Conservation (phyloP, 2,113 vertebrate genomes). For the Acrocephalus arundinaceus region DNA sequence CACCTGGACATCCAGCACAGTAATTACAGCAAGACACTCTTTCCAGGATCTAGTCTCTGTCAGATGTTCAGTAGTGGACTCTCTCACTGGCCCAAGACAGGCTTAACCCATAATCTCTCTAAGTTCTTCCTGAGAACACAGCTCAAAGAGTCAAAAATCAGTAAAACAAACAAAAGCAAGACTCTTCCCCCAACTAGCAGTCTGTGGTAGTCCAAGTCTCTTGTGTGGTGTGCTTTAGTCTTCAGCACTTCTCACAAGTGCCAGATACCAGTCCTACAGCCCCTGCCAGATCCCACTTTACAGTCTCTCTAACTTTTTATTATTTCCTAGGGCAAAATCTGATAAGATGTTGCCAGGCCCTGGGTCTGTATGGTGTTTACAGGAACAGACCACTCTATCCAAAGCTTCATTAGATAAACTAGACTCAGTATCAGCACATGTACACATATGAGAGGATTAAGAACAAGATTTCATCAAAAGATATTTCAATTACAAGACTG, state of each 20-base stretch:
- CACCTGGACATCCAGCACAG: neutral
- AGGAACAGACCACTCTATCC: neutral
- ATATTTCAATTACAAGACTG: neutral
- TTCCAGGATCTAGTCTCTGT: neutral
- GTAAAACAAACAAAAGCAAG: neutral
- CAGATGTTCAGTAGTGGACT: neutral
- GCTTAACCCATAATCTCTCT: neutral
- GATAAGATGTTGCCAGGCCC: neutral
- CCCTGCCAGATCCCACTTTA: neutral
- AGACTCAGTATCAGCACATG: neutral
- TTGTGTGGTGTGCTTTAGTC: neutral
- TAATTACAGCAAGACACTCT: neutral
- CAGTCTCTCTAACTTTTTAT: neutral
- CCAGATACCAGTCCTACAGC: neutral
- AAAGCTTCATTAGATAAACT: neutral
- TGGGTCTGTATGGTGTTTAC: neutral
- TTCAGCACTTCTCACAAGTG: neutral
- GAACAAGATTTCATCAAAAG: neutral
- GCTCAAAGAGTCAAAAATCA: neutral
- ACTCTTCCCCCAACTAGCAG: neutral
- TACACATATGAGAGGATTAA: slow-evolving; percentile 16
- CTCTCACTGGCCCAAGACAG: neutral
- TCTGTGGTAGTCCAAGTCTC: neutral
- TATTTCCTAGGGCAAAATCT: slow-evolving; percentile 10
- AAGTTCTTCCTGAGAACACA: neutral